phyloP scores from a whole-genome alignment of 2,797 vertebrate genomes.

The Phataginus tetradactyla region DNA sequence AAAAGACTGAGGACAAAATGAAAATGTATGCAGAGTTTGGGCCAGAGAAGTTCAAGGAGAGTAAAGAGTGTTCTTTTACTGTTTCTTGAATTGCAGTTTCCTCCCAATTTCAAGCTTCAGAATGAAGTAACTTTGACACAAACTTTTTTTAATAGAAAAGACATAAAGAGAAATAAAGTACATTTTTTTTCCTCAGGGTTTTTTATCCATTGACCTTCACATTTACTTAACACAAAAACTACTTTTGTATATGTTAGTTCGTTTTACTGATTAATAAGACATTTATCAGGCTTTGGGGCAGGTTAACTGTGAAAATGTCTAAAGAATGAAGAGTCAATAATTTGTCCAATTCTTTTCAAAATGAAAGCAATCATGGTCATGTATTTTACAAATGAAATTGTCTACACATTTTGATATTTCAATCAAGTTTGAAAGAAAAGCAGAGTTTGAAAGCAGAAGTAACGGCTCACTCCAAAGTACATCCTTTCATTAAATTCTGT shows the following conservation, averaged over 20 bases:
- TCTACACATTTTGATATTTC: background rate
- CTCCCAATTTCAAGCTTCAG: constrained; percentile 39
- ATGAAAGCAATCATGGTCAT: background rate
- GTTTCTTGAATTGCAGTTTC: constrained; percentile 15
- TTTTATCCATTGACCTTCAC: constrained; percentile 51
- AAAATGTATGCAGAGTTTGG: constrained; percentile 19
- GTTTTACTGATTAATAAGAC: background rate
- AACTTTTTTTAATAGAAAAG: background rate
- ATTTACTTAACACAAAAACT: constrained; percentile 7
- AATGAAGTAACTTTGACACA: constrained; percentile 27
- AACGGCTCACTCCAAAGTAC: background rate
- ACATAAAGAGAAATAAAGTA: background rate
- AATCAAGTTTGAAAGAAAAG: background rate
- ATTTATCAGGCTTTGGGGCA: background rate
- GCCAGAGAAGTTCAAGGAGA: constrained; percentile 60
- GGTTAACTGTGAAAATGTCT: background rate
- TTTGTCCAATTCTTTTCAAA: background rate
- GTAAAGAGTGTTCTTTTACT: background rate
- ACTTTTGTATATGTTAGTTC: background rate
- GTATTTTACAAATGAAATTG: background rate
- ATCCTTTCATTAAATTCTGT: background rate
- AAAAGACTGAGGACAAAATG: constrained; percentile 56
- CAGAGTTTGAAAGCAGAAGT: background rate
- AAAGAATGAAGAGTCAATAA: constrained; percentile 1
- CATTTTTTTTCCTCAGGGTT: background rate